Evolutionary conservation across 2,888 invertebrate species (phyloP).

Genomic region (Caenorhabditis sp.): DNA sequence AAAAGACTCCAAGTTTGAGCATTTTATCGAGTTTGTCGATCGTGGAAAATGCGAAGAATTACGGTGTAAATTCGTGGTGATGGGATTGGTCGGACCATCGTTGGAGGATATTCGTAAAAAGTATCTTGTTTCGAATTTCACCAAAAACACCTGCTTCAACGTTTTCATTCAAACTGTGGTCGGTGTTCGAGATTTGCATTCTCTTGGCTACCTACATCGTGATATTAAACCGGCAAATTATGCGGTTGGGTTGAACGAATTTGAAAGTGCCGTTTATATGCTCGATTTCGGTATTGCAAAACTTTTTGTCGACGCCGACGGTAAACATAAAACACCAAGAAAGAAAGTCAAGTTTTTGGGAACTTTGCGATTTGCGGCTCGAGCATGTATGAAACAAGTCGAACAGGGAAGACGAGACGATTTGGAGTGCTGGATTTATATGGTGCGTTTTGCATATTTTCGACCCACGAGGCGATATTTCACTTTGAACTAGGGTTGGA

Average conservation of each 20-base stretch:
- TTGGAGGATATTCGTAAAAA: slow-evolving; percentile 46
- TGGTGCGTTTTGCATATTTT: slow-evolving; percentile 16
- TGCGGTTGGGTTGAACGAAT: slow-evolving; percentile 31
- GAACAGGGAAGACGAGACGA: slow-evolving; percentile 53
- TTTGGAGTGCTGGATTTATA: slow-evolving; percentile 48
- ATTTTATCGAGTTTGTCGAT: slow-evolving; percentile 49
- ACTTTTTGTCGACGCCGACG: slow-evolving; percentile 24
- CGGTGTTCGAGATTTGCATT: slow-evolving; percentile 36
- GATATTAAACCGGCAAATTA: slow-evolving; percentile 51
- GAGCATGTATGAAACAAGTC: slow-evolving; percentile 39
- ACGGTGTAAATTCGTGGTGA: slow-evolving; percentile 48
- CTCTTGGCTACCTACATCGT: slow-evolving; percentile 45
- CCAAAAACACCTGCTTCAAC: slow-evolving; percentile 32
- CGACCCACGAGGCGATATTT: too few species aligned
- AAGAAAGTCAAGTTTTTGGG: slow-evolving; percentile 51
- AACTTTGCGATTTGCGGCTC: slow-evolving; percentile 43
- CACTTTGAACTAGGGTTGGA: too few species aligned
- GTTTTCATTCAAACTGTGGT: slow-evolving; percentile 35
- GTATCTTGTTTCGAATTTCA: slow-evolving; percentile 29
- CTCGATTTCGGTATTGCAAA: slow-evolving; percentile 42
- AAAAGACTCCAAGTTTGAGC: slow-evolving; percentile 26
- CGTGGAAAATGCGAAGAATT: slow-evolving; percentile 42
- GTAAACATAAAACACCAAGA: slow-evolving; percentile 27
- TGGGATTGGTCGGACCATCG: slow-evolving; percentile 50
- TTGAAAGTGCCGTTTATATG: slow-evolving; percentile 32